Evolutionary conservation across 2,113 vertebrate species (phyloP).

Genomic region (Ictalurus furcatus): DNA sequence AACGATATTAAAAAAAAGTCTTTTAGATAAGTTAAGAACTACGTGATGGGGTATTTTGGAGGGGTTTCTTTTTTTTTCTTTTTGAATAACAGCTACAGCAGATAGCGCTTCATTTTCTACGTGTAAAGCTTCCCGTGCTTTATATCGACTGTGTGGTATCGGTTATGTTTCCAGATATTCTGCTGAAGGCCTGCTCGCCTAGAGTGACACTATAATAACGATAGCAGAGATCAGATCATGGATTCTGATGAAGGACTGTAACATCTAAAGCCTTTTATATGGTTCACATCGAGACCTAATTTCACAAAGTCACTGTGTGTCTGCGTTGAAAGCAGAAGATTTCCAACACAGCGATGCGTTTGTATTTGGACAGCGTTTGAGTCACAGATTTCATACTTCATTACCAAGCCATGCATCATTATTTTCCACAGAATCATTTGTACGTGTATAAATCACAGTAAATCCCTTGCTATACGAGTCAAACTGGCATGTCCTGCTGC

Average conservation of each 20-base stretch:
- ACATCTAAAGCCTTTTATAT: slow-evolving; percentile 5
- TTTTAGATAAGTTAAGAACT: slow-evolving; percentile 34
- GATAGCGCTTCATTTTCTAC: slow-evolving; percentile 28
- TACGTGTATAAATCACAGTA: neutral
- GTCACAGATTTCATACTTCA: neutral
- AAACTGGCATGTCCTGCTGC: slow-evolving; percentile 27
- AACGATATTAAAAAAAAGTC: slow-evolving; percentile 5
- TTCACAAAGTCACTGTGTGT: neutral
- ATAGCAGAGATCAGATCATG: slow-evolving; percentile 15
- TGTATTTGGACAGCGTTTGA: slow-evolving; percentile 16
- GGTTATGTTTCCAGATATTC: slow-evolving; percentile 37
- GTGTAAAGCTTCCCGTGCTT: slow-evolving; percentile 36
- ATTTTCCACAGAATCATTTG: neutral
- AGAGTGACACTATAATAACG: slow-evolving; percentile 8
- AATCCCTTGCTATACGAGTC: slow-evolving; percentile 34
- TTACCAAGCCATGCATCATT: neutral
- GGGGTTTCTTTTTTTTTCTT: neutral
- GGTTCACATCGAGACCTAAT: neutral
- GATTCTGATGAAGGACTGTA: slow-evolving; percentile 5
- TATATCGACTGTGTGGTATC: slow-evolving; percentile 39
- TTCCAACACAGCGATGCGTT: neutral
- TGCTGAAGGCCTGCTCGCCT: slow-evolving; percentile 18
- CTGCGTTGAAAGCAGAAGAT: neutral
- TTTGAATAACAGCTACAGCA: slow-evolving; percentile 8
- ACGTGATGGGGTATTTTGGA: neutral